Conservation (phyloP, 2,113 vertebrate genomes). For the Diadophis punctatus region DNA sequence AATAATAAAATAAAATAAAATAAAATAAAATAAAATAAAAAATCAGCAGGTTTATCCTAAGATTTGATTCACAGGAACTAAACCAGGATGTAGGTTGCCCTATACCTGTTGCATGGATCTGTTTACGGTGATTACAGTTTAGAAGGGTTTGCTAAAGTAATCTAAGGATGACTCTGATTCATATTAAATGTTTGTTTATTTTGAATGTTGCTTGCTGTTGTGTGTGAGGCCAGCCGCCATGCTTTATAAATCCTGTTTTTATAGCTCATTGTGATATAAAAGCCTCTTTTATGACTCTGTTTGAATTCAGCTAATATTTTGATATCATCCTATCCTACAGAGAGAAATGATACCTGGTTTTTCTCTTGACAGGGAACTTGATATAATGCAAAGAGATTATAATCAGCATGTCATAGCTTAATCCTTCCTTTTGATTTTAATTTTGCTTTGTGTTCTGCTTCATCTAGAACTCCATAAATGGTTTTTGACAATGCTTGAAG, state of each 20-base stretch:
- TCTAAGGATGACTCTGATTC: background rate
- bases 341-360: background rate
- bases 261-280: background rate
- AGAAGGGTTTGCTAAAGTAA: background rate
- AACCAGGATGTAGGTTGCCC: background rate
- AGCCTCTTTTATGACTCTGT: background rate
- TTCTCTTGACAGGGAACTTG: background rate
- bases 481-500: background rate
- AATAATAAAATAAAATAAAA: no score
- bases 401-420: background rate
- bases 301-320: background rate
- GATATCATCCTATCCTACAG: background rate
- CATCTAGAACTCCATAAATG: background rate
- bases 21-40: no score
- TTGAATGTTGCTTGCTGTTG: background rate
- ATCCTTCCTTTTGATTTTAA: background rate
- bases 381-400: background rate
- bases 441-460: background rate
- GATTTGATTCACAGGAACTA: background rate
- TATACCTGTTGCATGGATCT: background rate
- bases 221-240: background rate
- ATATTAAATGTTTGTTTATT: background rate
- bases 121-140: background rate
- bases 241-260: background rate
- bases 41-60: background rate